These are phyloP conservation scores for Pseudomyrmex dendroicus DNA, from an alignment of 1,140 invertebrate genomes.

Conservation along the genomic window DNA sequence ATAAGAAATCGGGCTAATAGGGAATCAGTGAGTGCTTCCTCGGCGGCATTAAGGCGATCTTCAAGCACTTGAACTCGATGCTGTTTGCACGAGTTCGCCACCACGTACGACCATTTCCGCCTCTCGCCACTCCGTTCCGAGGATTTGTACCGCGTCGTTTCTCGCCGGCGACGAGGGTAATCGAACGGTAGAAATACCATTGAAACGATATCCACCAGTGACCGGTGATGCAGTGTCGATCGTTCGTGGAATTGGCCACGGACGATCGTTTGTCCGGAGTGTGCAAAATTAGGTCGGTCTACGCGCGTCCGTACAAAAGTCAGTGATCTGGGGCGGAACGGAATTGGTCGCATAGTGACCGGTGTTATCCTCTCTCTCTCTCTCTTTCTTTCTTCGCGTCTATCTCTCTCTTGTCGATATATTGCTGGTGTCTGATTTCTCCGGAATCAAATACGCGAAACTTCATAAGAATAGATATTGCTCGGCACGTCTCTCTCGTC, in stretches of 20 bases:
- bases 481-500: background rate
- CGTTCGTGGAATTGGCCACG: constrained; percentile 51
- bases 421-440: constrained; percentile 27
- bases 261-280: constrained; percentile 47
- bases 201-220: constrained; percentile 54
- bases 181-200: constrained; percentile 50
- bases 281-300: constrained; percentile 54
- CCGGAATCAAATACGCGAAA: constrained; percentile 22
- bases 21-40: constrained; percentile 36
- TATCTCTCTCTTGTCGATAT: constrained; percentile 4
- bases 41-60: constrained; percentile 40
- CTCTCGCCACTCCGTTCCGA: constrained; percentile 10
- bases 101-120: constrained; percentile 44
- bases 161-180: constrained; percentile 42
- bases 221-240: constrained; percentile 47
- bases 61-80: background rate
- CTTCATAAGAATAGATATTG: constrained; percentile 41
- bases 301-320: constrained; percentile 46
- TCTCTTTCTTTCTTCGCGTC: background rate
- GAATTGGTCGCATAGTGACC: constrained; percentile 51
- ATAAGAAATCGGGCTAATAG: constrained; percentile 55
- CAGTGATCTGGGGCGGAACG: constrained; percentile 26
- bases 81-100: constrained; percentile 28
- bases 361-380: background rate
- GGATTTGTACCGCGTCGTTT: constrained; percentile 58